Evolutionary conservation across 2,113 vertebrate genomes (phyloP), one percentile per base, ranked within the genome.

Genomic region (Oncorhynchus nerka): DNA sequence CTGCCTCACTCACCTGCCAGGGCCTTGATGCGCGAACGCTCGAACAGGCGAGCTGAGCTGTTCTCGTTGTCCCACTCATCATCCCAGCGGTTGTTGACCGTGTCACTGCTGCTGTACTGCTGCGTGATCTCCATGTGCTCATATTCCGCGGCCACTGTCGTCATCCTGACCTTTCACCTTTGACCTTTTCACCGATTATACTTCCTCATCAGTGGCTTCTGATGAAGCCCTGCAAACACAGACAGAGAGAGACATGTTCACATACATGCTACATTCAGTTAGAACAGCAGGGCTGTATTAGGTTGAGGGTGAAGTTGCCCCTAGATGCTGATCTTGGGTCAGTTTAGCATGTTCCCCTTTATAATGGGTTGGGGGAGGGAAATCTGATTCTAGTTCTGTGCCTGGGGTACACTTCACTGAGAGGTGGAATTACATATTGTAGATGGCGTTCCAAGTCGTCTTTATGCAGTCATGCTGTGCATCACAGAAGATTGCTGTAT

Each of bases 1-100:
- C 49, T 13, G 51, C 16, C 51, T 55, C 51, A 55, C 93, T 79
- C 85, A 99, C 97, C 97, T 90, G 97, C 97, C 39, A 99, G 87
- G 28, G 97, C 97, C 86, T 98, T 99, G 92, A 99, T 99, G 77
- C 97, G 96, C 2, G 97, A 98, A 66, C 97, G 94, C 83, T 99
- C 97, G 1, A 99, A 98, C 48, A 99, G 95, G 2, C 97, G 92
- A 0, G 97, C 97, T 0, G 97, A 99, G 79, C 97, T 99, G 92
- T 99, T 98, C 87, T 99, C 97, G 0, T 99, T 99, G 94, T 99
- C 97, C 97, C 97, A 98, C 26, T 99, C 97, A 0, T 93, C 88
- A 0, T 99, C 97, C 97, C 97, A 99, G 90, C 97, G 97, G 92
- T 98, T 98, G 94, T 97, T 98, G 84, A 99, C 90, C 6, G 87